phyloP scores from a whole-genome alignment of 2,113 vertebrate species.

The Excalfactoria chinensis region DNA sequence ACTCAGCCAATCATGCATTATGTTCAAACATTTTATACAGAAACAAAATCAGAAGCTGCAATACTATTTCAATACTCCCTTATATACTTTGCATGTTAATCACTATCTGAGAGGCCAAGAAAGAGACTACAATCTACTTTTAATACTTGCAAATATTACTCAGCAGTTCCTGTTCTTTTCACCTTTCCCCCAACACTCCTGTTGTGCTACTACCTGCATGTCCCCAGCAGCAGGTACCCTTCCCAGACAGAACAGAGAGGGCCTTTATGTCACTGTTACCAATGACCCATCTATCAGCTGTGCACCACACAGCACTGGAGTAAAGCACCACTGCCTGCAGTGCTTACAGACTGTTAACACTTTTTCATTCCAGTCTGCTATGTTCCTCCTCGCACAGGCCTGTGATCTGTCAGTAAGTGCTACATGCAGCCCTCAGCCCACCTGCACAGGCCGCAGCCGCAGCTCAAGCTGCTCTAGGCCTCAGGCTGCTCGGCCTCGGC shows the following conservation, averaged over 20 bases:
- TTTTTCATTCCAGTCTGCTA: accelerated
- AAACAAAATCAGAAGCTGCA: neutral
- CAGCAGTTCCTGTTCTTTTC: neutral
- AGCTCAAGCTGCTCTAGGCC: accelerated
- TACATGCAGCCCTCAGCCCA: accelerated
- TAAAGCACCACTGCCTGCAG: accelerated
- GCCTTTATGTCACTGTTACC: accelerated
- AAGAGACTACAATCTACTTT: neutral
- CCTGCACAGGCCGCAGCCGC: neutral
- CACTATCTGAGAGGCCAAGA: too few relatives aligned
- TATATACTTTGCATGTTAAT: neutral
- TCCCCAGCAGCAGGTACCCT: neutral
- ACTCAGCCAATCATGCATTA: accelerated
- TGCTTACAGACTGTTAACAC: accelerated
- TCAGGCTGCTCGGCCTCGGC: accelerated
- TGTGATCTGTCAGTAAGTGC: accelerated
- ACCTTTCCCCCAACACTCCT: neutral
- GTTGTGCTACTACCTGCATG: neutral
- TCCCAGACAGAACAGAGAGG: neutral
- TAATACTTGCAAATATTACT: too few relatives aligned
- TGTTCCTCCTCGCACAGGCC: neutral
- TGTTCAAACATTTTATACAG: neutral
- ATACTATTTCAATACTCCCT: neutral
- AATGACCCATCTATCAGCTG: accelerated
- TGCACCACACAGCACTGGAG: accelerated